Evolutionary conservation across 2,888 invertebrate genomes (phyloP).

Genomic region (Acheta domesticus): DNA sequence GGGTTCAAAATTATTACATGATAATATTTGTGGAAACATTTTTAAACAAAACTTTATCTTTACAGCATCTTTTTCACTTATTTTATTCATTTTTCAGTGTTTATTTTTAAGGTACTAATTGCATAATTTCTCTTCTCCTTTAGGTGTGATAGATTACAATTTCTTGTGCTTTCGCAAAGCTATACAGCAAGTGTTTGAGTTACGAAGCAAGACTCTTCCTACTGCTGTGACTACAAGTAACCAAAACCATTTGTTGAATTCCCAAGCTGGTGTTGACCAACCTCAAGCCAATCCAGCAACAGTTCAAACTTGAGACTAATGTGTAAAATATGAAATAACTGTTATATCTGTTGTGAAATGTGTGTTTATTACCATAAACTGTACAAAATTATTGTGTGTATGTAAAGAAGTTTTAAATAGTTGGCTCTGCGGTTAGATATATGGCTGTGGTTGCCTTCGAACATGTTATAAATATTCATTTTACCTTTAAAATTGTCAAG

Average conservation of each 20-base stretch:
- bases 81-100: neutral
- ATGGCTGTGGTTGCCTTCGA: no score
- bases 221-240: slow-evolving; percentile 43
- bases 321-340: neutral
- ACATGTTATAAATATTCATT: no score
- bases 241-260: slow-evolving; percentile 35
- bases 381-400: no score
- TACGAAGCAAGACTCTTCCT: slow-evolving; percentile 68
- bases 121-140: neutral
- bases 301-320: neutral
- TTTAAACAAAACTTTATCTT: neutral
- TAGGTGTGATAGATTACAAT: slow-evolving; percentile 97
- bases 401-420: no score
- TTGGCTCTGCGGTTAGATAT: no score
- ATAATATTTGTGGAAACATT: neutral
- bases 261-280: neutral
- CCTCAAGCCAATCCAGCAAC: neutral
- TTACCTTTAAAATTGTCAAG: no score
- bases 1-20: no score
- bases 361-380: no score
- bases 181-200: slow-evolving; percentile 92
- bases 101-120: neutral
- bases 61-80: slow-evolving; percentile 25
- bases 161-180: slow-evolving; percentile 95
- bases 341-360: neutral